Percentiles rank a stretch among this genome's conserved stretches.
Conservation (phyloP, 2,113 vertebrate species). For the Scomber colias region DNA sequence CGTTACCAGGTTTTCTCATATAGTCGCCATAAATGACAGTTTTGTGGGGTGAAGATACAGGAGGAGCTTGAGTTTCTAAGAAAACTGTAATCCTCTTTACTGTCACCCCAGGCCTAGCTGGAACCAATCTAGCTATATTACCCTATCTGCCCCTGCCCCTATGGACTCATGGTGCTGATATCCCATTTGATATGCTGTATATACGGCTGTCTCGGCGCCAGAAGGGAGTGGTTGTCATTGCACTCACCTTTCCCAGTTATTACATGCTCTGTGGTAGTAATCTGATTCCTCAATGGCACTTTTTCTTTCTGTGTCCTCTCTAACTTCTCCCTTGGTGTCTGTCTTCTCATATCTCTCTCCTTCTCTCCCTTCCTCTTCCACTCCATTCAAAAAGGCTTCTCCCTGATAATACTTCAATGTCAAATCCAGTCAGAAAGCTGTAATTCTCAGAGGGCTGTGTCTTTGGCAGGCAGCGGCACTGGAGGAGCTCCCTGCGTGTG, state of each 20-base stretch:
- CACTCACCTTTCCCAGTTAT: constrained; percentile 70
- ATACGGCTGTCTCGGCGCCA: constrained; percentile 29
- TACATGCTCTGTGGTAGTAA: constrained; percentile 63
- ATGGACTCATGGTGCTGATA: constrained; percentile 48
- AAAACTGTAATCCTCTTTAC: constrained; percentile 64
- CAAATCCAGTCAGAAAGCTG: constrained; percentile 65
- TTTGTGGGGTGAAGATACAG: constrained; percentile 11
- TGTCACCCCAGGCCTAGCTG: constrained; percentile 57
- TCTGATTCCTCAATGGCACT: constrained; percentile 50
- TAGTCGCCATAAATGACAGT: not conserved
- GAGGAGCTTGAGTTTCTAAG: not conserved
- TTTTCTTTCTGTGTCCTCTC: constrained; percentile 19
- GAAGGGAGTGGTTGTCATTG: constrained; percentile 71
- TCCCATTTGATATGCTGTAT: constrained; percentile 50
- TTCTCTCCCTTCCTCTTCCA: constrained; percentile 38
- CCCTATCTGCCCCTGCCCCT: constrained; percentile 38
- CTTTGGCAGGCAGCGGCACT: constrained; percentile 49
- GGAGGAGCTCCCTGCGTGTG: constrained; percentile 52
- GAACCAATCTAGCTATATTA: constrained; percentile 63
- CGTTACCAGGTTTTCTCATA: not conserved
- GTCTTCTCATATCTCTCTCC: constrained; percentile 41
- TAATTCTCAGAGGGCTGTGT: constrained; percentile 56
- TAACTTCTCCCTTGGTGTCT: constrained; percentile 29
- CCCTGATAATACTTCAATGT: constrained; percentile 72
- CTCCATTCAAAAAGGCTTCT: constrained; percentile 48